Percentiles rank a stretch among this genome's conserved stretches.
Conservation (phyloP, 2,797 vertebrate species). For the Holocentrus rufus region DNA sequence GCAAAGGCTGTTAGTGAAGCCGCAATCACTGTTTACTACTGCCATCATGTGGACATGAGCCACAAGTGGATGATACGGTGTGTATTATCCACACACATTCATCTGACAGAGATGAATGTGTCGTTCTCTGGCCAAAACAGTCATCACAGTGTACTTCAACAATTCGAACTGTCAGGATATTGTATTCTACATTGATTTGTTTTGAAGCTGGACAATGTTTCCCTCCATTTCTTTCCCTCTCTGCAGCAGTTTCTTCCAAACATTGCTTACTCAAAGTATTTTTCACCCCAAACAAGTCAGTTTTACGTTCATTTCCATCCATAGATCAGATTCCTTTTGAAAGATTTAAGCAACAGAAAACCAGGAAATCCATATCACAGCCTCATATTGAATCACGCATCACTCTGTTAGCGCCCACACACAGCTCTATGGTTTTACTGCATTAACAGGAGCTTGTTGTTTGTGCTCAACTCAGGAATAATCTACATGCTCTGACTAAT, state of each 20-base stretch:
- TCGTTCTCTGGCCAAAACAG: not conserved
- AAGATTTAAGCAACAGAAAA: not conserved
- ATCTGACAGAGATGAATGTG: not conserved
- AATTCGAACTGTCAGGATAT: not conserved
- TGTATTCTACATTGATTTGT: not conserved
- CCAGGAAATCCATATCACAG: conserved; percentile 1
- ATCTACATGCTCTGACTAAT: not conserved
- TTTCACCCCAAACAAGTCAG: not conserved
- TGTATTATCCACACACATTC: not conserved
- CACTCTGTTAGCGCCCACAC: not conserved
- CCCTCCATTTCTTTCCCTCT: not conserved
- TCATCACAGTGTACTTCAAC: not conserved
- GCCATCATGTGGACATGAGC: conserved; percentile 68
- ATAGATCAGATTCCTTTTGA: not conserved
- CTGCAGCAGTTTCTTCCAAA: not conserved
- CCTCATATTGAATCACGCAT: not conserved
- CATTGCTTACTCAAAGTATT: not conserved
- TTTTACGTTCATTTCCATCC: not conserved
- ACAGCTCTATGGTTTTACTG: not conserved
- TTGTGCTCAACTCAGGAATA: not conserved
- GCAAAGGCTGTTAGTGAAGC: not conserved
- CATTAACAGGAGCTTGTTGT: conserved; percentile 21
- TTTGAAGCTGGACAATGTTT: too few relatives aligned
- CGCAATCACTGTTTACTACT: conserved; percentile 33
- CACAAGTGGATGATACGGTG: not conserved